Evolutionary conservation across 2,888 invertebrate genomes (phyloP).

Genomic region (Orthosia incerta): DNA sequence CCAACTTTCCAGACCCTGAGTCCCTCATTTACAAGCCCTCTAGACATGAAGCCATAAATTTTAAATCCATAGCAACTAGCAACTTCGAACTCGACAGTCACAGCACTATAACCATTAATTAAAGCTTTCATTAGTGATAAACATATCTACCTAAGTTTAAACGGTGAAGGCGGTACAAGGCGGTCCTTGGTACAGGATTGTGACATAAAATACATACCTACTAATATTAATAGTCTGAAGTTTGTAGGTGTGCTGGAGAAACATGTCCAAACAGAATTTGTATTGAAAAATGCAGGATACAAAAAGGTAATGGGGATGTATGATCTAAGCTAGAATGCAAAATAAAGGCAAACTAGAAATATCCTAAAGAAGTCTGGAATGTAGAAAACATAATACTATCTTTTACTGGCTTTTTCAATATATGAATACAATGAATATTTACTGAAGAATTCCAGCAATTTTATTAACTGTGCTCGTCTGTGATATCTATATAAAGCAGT

Average conservation of each 20-base stretch:
- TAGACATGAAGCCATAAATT: conserved; percentile 22
- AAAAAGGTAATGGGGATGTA: neutral
- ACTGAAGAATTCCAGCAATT: conserved; percentile 7
- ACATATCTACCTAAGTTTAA: conserved; percentile 44
- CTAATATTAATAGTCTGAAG: conserved; percentile 45
- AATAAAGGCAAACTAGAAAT: neutral
- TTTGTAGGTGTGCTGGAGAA: conserved; percentile 21
- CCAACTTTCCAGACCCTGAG: neutral
- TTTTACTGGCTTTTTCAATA: neutral
- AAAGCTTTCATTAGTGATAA: conserved; percentile 59
- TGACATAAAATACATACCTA: conserved; percentile 57
- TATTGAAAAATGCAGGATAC: neutral
- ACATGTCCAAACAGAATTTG: conserved; percentile 16
- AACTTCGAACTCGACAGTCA: conserved; percentile 22
- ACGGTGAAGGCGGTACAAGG: conserved; percentile 52
- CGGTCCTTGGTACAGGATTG: conserved; percentile 58
- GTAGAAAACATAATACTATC: neutral
- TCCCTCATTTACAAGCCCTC: neutral
- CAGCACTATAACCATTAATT: conserved; percentile 56
- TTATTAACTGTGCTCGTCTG: neutral
- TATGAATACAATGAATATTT: neutral
- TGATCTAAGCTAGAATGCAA: neutral
- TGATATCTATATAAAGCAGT: neutral
- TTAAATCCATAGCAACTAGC: conserved; percentile 15
- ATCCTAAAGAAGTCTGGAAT: neutral